Percentiles rank a stretch among this genome's conserved stretches.
Evolutionary conservation across 2,888 invertebrate genomes (phyloP).

Genomic region (Mythimna ferrago): DNA sequence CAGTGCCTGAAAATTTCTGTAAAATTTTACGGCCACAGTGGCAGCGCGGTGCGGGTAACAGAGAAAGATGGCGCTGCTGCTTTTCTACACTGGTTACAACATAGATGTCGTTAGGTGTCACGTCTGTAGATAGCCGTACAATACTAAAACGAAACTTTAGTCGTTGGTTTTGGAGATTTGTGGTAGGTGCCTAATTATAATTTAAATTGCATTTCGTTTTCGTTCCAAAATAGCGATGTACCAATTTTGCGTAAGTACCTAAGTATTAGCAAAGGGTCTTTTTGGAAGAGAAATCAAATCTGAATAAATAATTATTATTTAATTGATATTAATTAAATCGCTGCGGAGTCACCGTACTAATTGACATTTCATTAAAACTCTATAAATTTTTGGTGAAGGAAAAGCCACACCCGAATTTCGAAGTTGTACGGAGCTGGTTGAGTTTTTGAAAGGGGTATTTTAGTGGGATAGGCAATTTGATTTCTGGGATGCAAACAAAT

Average conservation of each 20-base stretch:
- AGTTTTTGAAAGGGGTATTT: neutral
- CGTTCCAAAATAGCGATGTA: constrained; percentile 4
- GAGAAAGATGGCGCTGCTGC: constrained; percentile 31
- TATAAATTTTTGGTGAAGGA: constrained; percentile 12
- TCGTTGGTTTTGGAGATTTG: too few relatives aligned
- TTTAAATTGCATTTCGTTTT: neutral
- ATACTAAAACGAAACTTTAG: neutral
- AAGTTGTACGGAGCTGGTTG: neutral
- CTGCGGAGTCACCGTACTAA: constrained; percentile 22
- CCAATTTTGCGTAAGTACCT: constrained; percentile 6
- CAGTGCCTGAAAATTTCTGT: neutral
- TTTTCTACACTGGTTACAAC: neutral
- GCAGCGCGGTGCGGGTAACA: too few relatives aligned
- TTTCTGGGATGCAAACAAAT: neutral
- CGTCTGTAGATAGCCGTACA: neutral
- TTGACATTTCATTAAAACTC: constrained; percentile 38
- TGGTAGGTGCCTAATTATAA: neutral
- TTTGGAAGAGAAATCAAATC: constrained; percentile 27
- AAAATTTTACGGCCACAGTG: neutral
- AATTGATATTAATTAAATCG: constrained; percentile 39
- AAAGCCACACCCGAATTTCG: constrained; percentile 24
- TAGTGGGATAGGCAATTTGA: neutral
- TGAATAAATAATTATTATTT: constrained; percentile 38
- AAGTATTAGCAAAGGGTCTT: constrained; percentile 1
- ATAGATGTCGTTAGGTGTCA: constrained; percentile 30